phyloP scores from a whole-genome alignment of 1,140 invertebrate genomes.

The Calliopsis andreniformis region DNA sequence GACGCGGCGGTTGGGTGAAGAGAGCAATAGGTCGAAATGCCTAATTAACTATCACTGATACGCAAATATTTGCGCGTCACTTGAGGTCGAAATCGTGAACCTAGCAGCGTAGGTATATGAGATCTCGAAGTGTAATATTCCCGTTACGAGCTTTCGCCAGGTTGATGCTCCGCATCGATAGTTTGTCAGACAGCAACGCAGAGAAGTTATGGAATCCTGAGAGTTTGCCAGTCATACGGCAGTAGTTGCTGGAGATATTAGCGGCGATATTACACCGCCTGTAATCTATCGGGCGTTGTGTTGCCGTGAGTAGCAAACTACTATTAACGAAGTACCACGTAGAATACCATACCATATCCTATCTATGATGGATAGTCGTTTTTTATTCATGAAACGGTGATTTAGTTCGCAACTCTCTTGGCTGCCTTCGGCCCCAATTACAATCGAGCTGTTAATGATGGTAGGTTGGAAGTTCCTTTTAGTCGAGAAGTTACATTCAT shows the following conservation, averaged over 20 bases:
- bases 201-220: constrained; percentile 66
- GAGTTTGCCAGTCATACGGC: constrained; percentile 28
- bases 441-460: background rate
- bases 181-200: background rate
- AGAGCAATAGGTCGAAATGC: background rate
- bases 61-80: constrained; percentile 39
- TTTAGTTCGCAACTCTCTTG: background rate
- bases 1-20: no score
- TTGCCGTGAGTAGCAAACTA: background rate
- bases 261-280: constrained; percentile 61
- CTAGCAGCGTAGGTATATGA: constrained; percentile 13
- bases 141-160: constrained; percentile 5
- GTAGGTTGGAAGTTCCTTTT: no score
- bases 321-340: constrained; percentile 22
- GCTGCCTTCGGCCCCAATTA: constrained; percentile 8
- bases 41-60: constrained; percentile 29
- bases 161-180: constrained; percentile 9
- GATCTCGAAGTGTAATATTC: constrained; percentile 34
- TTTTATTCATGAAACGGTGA: background rate
- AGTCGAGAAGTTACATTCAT: no score
- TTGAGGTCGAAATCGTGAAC: constrained; percentile 8
- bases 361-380: background rate
- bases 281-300: constrained; percentile 35
- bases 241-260: constrained; percentile 54
- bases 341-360: background rate